Evolutionary conservation across 2,113 vertebrate genomes (phyloP).

Genomic region (Okapia johnstoni): DNA sequence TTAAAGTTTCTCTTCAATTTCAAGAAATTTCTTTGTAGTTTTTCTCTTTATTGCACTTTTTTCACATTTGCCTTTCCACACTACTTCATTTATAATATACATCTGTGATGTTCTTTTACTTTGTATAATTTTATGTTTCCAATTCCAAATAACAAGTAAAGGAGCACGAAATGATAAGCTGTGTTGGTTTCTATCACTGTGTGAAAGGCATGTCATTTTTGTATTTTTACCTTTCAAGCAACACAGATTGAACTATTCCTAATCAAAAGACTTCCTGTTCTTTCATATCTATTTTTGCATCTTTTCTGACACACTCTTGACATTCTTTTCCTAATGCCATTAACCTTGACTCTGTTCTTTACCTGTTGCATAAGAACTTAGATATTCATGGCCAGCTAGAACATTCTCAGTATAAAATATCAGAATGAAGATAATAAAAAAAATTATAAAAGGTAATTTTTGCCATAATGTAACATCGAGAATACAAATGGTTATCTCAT

Average conservation of each 20-base stretch:
- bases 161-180: background rate
- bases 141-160: conserved; percentile 25
- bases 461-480: background rate
- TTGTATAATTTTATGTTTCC: conserved; percentile 23
- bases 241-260: background rate
- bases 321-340: background rate
- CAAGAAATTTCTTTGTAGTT: background rate
- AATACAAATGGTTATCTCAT: background rate
- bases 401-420: background rate
- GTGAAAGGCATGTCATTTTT: background rate
- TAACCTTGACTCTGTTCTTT: conserved; percentile 10
- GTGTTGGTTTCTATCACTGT: background rate
- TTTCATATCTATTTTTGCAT: conserved; percentile 37
- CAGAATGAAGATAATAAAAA: background rate
- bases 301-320: conserved; percentile 28
- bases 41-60: background rate
- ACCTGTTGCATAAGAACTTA: background rate
- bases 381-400: background rate
- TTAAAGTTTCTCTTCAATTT: background rate
- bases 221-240: conserved; percentile 33
- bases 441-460: background rate
- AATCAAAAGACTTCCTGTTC: conserved; percentile 24
- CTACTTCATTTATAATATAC: background rate
- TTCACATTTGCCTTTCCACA: background rate
- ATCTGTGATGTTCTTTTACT: background rate